Conservation (phyloP, 2,888 invertebrate species). For the Yponomeuta plumbellus region DNA sequence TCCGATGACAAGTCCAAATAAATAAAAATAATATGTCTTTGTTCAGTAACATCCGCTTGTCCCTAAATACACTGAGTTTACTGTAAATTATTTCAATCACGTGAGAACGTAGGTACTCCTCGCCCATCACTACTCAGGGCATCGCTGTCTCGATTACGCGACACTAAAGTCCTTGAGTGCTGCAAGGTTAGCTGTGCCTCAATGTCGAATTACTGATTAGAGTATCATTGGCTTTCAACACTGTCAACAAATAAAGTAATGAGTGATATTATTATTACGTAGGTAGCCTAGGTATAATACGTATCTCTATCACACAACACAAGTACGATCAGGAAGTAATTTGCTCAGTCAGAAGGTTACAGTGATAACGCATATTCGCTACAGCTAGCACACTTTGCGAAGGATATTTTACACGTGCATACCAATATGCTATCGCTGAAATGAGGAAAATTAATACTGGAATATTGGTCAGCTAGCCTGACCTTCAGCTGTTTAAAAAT, state of each 20-base stretch:
- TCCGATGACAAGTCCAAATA: no score
- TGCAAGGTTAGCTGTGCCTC: neutral
- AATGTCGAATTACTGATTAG: conserved; percentile 5
- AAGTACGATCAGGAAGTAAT: conserved; percentile 67
- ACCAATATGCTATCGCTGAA: neutral
- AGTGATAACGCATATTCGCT: conserved; percentile 49
- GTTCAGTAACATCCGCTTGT: no score
- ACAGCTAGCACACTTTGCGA: conserved; percentile 10
- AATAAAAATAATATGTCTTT: no score
- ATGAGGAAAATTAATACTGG: neutral
- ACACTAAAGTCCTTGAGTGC: neutral
- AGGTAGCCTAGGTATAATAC: neutral
- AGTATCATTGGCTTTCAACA: neutral
- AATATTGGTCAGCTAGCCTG: neutral
- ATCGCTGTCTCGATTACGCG: neutral
- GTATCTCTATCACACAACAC: conserved; percentile 20
- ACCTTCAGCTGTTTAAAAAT: neutral
- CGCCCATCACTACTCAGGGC: neutral
- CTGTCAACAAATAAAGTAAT: neutral
- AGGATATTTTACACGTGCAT: neutral
- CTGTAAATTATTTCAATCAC: no score
- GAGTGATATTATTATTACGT: neutral
- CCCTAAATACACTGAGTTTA: no score
- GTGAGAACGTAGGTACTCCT: no score
- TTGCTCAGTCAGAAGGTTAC: conserved; percentile 66